A percentile compares a stretch with the other conserved stretches of the same genome.
Evolutionary conservation across 2,113 vertebrate species (phyloP).

Genomic region (Myodes glareolus): DNA sequence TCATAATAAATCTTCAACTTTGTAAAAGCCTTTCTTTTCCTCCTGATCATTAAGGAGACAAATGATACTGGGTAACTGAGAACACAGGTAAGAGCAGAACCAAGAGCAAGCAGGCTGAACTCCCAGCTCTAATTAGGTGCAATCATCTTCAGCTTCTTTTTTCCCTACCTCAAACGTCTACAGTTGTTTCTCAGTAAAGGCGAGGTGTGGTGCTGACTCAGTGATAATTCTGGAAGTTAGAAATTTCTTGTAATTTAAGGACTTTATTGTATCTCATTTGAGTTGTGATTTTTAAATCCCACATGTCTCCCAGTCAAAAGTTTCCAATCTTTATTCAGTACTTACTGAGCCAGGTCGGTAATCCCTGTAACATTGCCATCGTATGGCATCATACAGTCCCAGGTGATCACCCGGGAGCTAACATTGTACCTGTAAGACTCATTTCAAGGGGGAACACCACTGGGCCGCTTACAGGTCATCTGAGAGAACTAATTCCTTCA

Average conservation of each 20-base stretch:
- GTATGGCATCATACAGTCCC: background rate
- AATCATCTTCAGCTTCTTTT: background rate
- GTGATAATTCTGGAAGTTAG: background rate
- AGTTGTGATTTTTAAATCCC: constrained; percentile 16
- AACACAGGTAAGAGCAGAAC: background rate
- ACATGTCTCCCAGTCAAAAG: constrained; percentile 38
- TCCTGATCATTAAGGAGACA: background rate
- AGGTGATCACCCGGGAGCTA: background rate
- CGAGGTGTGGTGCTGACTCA: background rate
- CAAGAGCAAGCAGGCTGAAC: background rate
- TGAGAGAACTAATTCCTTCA: constrained; percentile 33
- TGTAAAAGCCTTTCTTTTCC: background rate
- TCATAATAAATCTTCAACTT: background rate
- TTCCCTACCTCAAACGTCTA: background rate
- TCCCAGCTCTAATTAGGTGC: background rate
- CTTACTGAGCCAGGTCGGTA: background rate
- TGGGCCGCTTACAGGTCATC: background rate
- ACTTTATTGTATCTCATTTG: background rate
- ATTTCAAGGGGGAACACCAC: background rate
- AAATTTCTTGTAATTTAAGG: background rate
- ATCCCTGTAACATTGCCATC: background rate
- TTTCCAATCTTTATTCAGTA: constrained; percentile 39
- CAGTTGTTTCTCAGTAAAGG: background rate
- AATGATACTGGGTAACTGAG: background rate
- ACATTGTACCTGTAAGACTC: background rate